A percentile compares a stretch with the other conserved stretches of the same genome.
phyloP scores from a whole-genome alignment of 2,113 vertebrate species.

The Onychostruthus taczanowskii region DNA sequence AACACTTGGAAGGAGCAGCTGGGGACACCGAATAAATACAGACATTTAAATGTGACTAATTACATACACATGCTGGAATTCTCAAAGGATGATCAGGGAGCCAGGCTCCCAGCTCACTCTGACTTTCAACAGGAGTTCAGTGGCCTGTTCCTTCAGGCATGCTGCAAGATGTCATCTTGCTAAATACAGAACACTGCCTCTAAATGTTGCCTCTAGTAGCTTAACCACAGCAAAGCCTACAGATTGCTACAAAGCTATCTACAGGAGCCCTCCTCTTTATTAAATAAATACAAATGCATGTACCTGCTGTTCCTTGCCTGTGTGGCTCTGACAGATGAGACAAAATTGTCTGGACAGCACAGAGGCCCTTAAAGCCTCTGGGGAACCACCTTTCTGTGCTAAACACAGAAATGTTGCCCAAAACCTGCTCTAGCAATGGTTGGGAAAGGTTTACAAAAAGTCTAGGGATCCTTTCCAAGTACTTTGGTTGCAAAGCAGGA shows the following conservation, averaged over 20 bases:
- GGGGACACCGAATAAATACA: conserved; percentile 55
- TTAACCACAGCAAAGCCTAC: neutral
- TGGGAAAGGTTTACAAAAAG: neutral
- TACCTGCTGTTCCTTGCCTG: neutral
- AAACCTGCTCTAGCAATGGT: neutral
- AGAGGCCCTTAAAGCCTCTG: neutral
- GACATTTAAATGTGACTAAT: conserved; percentile 63
- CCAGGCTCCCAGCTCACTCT: conserved; percentile 22
- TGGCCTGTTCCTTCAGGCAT: conserved; percentile 39
- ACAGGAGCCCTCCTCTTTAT: neutral
- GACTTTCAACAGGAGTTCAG: conserved; percentile 49
- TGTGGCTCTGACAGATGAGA: neutral
- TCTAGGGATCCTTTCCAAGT: neutral
- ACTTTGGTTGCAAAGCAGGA: neutral
- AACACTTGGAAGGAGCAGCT: conserved; percentile 52
- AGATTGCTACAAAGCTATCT: neutral
- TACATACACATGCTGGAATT: conserved; percentile 62
- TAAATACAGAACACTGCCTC: conserved; percentile 60
- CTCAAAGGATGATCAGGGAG: conserved; percentile 50
- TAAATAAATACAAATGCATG: neutral
- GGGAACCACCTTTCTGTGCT: neutral
- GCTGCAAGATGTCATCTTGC: conserved; percentile 60
- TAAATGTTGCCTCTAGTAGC: conserved; percentile 9
- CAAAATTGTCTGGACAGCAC: neutral
- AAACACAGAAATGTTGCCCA: neutral